A percentile compares a stretch with the other conserved stretches of the same genome.
phyloP scores from a whole-genome alignment of 2,797 vertebrate species.

The Rhynchotus rufescens region DNA sequence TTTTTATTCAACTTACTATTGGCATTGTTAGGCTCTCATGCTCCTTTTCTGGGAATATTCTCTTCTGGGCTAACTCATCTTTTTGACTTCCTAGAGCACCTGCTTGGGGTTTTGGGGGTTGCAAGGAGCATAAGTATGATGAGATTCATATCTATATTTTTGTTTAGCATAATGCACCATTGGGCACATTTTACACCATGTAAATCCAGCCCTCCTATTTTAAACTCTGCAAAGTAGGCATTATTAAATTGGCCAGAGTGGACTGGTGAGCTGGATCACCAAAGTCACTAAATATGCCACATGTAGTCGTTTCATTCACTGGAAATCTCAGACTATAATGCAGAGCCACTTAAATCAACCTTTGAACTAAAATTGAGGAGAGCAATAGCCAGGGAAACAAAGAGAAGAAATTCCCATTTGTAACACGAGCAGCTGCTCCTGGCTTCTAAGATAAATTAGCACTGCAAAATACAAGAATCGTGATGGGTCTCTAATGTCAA shows the following conservation, averaged over 20 bases:
- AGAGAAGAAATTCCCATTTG: constrained; percentile 69
- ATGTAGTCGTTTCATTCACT: neutral
- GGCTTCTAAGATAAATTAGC: constrained; percentile 64
- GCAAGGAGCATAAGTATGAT: neutral
- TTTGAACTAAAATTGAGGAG: constrained; percentile 37
- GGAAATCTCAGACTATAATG: constrained; percentile 5
- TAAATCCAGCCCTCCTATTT: neutral
- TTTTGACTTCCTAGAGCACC: neutral
- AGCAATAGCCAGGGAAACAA: constrained; percentile 28
- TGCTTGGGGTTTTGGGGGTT: neutral
- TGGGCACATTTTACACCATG: neutral
- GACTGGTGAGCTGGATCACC: neutral
- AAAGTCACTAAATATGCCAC: neutral
- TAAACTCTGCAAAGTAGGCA: neutral
- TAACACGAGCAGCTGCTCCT: constrained; percentile 64
- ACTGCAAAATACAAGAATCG: constrained; percentile 38
- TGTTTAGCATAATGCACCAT: neutral
- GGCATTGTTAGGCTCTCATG: neutral
- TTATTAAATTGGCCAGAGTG: neutral
- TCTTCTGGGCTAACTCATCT: neutral
- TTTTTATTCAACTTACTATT: neutral
- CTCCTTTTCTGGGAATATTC: neutral
- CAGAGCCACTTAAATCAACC: constrained; percentile 55
- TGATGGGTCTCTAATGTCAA: constrained; percentile 46
- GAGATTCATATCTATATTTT: neutral